Conservation (phyloP, 2,888 invertebrate species). For the Vannuccia rotundouncinata region DNA sequence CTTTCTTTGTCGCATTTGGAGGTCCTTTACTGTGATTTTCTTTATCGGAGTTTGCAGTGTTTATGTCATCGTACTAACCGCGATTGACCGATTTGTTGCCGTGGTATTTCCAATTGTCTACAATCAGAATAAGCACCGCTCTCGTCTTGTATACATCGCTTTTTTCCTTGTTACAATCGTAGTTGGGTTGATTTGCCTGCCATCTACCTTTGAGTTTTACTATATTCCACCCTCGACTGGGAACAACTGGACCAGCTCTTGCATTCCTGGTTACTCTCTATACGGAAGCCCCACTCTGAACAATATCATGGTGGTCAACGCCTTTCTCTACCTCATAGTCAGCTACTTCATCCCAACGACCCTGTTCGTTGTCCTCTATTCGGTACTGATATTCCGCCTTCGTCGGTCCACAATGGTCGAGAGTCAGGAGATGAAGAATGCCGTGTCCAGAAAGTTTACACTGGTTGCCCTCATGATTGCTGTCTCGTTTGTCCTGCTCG, state of each 20-base stretch:
- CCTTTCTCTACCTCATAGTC: not conserved
- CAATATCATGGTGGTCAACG: not conserved
- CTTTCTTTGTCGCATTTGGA: not conserved
- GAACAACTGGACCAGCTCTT: not conserved
- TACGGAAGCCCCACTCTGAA: not conserved
- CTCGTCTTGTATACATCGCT: not conserved
- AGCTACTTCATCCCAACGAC: not conserved
- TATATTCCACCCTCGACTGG: not conserved
- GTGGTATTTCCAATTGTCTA: not conserved
- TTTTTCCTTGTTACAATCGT: not conserved
- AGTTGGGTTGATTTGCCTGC: not conserved
- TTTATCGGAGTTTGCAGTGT: not conserved
- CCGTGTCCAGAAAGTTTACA: not conserved
- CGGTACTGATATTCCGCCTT: not conserved
- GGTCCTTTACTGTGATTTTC: not conserved
- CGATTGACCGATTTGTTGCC: not conserved
- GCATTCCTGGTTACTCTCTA: not conserved
- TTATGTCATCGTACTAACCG: not conserved
- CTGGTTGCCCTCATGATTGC: not conserved
- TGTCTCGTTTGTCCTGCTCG: not conserved
- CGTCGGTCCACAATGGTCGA: not conserved
- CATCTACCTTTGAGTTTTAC: not conserved
- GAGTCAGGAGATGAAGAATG: not conserved
- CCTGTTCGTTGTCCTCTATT: not conserved
- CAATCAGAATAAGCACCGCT: not conserved